A percentile compares a stretch with the other conserved stretches of the same genome.
These are phyloP conservation scores for Lerista edwardsae DNA, from an alignment of 2,797 vertebrate genomes.

Conservation along the genomic window DNA sequence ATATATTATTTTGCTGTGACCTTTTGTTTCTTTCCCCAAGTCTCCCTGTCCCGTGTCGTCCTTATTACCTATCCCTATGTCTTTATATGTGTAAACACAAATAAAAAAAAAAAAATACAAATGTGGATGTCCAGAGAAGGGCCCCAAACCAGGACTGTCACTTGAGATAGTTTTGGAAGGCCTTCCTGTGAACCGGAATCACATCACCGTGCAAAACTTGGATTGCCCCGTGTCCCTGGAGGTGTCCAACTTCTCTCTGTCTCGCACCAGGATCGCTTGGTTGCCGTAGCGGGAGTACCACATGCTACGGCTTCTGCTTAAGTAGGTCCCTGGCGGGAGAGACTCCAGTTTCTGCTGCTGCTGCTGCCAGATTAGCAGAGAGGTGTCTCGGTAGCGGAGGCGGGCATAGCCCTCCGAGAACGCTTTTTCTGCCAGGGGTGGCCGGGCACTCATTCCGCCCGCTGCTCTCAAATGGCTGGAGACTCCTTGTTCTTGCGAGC, in stretches of 20 bases:
- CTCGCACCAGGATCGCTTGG: slow-evolving; percentile 80
- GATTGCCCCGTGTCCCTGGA: slow-evolving; percentile 78
- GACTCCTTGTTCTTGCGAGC: rapidly evolving
- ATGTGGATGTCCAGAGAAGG: no score
- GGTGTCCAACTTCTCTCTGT: slow-evolving; percentile 71
- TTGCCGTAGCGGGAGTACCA: slow-evolving; percentile 88
- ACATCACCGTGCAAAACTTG: slow-evolving; percentile 79
- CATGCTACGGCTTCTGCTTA: slow-evolving; percentile 87
- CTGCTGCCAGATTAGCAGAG: slow-evolving; percentile 92
- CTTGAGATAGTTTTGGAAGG: not conserved
- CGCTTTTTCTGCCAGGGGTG: slow-evolving; percentile 78
- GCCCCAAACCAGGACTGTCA: not conserved
- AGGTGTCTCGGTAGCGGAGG: slow-evolving; percentile 86
- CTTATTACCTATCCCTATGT: no score
- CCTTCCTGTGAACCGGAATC: not conserved
- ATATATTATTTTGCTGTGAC: no score
- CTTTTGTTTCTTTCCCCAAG: no score
- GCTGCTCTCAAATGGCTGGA: not conserved
- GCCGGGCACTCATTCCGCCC: slow-evolving; percentile 70
- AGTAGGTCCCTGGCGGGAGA: slow-evolving; percentile 82
- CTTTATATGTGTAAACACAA: no score
- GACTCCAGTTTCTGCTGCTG: slow-evolving; percentile 85
- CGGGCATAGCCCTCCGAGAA: slow-evolving; percentile 77
- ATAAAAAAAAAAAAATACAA: no score
- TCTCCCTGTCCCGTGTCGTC: no score